Conservation (phyloP, 2,113 vertebrate genomes). For the Bambusicola thoracicus region DNA sequence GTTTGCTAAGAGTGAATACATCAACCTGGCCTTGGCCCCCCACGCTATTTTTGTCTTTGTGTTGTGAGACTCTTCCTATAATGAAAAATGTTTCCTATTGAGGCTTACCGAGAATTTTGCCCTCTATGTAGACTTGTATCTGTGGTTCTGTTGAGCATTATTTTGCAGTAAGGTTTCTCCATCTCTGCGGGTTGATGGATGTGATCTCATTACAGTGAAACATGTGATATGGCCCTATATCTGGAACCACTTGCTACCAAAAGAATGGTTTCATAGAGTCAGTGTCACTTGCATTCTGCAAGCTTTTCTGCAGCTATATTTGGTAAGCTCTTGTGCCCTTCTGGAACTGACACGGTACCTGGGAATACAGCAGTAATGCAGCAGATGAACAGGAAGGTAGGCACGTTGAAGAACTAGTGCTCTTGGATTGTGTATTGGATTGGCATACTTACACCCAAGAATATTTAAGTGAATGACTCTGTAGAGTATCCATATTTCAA, state of each 20-base stretch:
- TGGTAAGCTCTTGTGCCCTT: neutral
- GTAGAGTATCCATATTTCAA: neutral
- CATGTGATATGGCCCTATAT: slow-evolving; percentile 12
- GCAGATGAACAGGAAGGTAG: neutral
- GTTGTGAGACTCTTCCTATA: neutral
- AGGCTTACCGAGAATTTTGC: neutral
- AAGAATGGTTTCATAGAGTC: slow-evolving; percentile 47
- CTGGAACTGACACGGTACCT: neutral
- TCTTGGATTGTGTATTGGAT: neutral
- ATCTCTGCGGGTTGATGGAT: neutral
- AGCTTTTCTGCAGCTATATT: neutral
- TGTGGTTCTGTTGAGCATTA: neutral
- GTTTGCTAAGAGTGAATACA: neutral
- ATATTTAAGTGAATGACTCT: neutral
- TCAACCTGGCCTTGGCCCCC: neutral
- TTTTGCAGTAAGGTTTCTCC: neutral
- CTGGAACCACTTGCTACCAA: slow-evolving; percentile 34
- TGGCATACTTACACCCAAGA: neutral
- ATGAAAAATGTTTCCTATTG: neutral
- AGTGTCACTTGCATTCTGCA: slow-evolving; percentile 15
- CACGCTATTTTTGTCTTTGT: accelerated
- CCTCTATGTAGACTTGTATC: accelerated
- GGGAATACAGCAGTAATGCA: neutral
- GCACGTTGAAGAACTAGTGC: neutral
- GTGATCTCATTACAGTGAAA: slow-evolving; percentile 44